phyloP scores from a whole-genome alignment of 2,113 vertebrate genomes.

The Ascaphus truei region DNA sequence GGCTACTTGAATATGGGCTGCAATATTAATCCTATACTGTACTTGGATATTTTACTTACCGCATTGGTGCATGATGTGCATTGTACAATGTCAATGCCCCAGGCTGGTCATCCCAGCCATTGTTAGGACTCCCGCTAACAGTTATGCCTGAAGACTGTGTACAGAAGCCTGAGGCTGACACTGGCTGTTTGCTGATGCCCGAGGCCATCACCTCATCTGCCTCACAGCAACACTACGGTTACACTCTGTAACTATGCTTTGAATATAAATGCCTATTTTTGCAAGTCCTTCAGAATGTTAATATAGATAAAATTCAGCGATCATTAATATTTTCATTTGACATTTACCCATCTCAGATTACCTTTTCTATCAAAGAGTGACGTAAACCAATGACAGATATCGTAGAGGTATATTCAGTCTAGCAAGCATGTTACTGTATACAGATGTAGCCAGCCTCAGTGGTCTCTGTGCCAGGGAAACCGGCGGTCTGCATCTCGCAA shows the following conservation, averaged over 20 bases:
- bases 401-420: background rate
- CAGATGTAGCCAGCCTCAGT: no score
- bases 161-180: constrained; percentile 19
- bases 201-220: constrained; percentile 27
- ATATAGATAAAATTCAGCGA: constrained; percentile 4
- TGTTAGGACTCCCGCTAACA: constrained; percentile 25
- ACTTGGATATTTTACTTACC: background rate
- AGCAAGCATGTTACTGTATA: background rate
- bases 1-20: no score
- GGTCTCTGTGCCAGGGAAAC: no score
- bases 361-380: background rate
- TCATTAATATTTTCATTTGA: constrained; percentile 4
- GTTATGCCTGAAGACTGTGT: constrained; percentile 27
- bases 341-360: background rate
- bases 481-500: no score
- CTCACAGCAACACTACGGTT: background rate
- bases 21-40: constrained; percentile 22
- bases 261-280: constrained; percentile 14
- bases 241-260: background rate
- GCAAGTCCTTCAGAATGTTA: background rate
- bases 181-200: constrained; percentile 16
- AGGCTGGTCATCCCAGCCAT: constrained; percentile 23
- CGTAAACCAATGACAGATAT: background rate
- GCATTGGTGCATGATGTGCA: background rate
- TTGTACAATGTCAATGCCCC: constrained; percentile 24